phyloP scores from a whole-genome alignment of 2,113 vertebrate genomes.

The Brienomyrus brachyistius region DNA sequence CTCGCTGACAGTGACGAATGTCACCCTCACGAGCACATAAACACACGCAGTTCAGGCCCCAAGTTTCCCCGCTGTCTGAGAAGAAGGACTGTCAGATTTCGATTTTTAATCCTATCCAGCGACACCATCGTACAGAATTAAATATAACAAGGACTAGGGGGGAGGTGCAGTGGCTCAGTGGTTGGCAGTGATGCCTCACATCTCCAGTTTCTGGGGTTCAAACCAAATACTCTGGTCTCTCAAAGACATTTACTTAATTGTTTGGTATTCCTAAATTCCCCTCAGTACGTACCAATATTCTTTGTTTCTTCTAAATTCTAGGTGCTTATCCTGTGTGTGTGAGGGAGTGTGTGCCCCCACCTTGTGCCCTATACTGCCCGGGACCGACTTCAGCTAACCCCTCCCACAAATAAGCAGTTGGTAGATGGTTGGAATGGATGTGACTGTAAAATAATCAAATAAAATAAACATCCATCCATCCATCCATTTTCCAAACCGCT shows the following conservation, averaged over 20 bases:
- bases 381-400: background rate
- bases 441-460: background rate
- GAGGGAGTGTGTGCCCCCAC: background rate
- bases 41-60: background rate
- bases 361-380: background rate
- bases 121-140: background rate
- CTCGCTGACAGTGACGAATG: slow-evolving; percentile 9
- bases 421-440: background rate
- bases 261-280: background rate
- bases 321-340: background rate
- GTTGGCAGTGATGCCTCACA: background rate
- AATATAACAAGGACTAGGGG: background rate
- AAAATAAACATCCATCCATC: background rate
- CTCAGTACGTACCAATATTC: too few relatives aligned
- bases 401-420: background rate
- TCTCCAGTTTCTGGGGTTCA: background rate
- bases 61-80: background rate
- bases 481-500: too few relatives aligned
- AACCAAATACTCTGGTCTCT: background rate
- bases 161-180: background rate
- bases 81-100: background rate
- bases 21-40: background rate
- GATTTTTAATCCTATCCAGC: background rate
- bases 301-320: too few relatives aligned
- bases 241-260: background rate